Evolutionary conservation across 2,888 invertebrate species (phyloP).

Genomic region (Andrena fulva): DNA sequence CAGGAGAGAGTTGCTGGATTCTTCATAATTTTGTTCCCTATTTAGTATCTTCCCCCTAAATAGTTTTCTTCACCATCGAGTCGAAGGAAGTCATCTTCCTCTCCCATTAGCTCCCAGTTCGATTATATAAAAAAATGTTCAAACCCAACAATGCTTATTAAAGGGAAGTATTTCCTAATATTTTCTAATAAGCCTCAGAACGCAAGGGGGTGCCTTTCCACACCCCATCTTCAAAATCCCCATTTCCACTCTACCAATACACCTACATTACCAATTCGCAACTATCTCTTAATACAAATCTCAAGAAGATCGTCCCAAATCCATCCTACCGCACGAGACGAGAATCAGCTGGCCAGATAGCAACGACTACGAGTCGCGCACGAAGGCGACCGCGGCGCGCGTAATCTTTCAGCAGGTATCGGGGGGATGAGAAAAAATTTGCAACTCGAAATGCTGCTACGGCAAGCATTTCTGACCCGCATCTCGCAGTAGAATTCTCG

Average conservation of each 20-base stretch:
- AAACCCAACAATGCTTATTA: not conserved
- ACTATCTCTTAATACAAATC: slow-evolving; percentile 45
- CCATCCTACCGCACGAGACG: slow-evolving; percentile 16
- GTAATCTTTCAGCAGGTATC: slow-evolving; percentile 70
- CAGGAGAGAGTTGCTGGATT: too few species aligned
- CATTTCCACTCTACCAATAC: not conserved
- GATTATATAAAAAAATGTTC: not conserved
- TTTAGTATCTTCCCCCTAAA: too few species aligned
- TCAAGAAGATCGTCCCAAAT: slow-evolving; percentile 27
- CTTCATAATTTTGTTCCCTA: too few species aligned
- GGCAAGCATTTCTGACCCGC: slow-evolving; percentile 83
- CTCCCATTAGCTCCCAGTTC: too few species aligned
- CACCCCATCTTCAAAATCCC: not conserved
- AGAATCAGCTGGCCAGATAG: not conserved
- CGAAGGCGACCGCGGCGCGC: slow-evolving; percentile 3
- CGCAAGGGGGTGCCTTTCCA: too few species aligned
- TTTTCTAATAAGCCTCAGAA: too few species aligned
- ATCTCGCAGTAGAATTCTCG: slow-evolving; percentile 76
- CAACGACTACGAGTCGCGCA: slow-evolving; percentile 13
- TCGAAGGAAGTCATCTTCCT: too few species aligned
- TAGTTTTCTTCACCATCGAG: too few species aligned
- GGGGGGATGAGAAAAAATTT: slow-evolving; percentile 80
- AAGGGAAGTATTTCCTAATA: too few species aligned
- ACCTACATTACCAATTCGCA: not conserved
- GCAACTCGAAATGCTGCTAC: slow-evolving; percentile 82